Conservation (phyloP, 2,113 vertebrate species). For the Pituophis catenifer region DNA sequence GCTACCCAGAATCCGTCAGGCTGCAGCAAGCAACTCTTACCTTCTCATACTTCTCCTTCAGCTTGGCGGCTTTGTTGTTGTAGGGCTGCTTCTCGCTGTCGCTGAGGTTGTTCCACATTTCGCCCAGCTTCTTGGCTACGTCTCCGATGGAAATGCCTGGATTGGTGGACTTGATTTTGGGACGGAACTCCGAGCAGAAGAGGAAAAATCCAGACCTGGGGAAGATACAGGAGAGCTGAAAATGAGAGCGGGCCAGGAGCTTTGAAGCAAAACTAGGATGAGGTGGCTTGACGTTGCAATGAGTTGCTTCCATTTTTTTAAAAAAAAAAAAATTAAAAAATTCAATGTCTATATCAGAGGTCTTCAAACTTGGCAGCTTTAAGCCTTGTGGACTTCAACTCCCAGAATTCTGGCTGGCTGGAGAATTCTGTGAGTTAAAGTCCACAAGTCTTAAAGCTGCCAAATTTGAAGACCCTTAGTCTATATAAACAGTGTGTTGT, state of each 20-base stretch:
- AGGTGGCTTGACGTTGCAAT: neutral
- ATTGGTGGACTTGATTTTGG: slow-evolving; percentile 85
- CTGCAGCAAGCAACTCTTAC: slow-evolving; percentile 51
- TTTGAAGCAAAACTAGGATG: neutral
- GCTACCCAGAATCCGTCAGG: too few species aligned
- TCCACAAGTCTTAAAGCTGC: too few species aligned
- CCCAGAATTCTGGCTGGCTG: too few species aligned
- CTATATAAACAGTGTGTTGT: too few species aligned
- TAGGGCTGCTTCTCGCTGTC: slow-evolving; percentile 84
- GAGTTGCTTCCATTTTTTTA: too few species aligned
- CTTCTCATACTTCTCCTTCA: slow-evolving; percentile 91
- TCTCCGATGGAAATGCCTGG: slow-evolving; percentile 84
- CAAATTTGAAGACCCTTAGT: too few species aligned
- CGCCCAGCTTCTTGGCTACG: slow-evolving; percentile 84
- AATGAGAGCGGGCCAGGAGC: neutral
- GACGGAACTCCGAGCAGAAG: slow-evolving; percentile 85
- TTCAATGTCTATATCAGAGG: too few species aligned
- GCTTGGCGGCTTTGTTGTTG: slow-evolving; percentile 82
- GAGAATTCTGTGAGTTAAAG: too few species aligned
- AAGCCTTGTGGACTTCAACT: too few species aligned
- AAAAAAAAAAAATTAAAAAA: too few species aligned
- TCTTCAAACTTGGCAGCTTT: too few species aligned
- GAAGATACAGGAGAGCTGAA: neutral
- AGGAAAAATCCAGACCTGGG: slow-evolving; percentile 85
- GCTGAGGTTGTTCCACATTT: slow-evolving; percentile 86